Base-by-base conservation (phyloP, 1,140 invertebrate species). In the Pissodes strobi region DNA sequence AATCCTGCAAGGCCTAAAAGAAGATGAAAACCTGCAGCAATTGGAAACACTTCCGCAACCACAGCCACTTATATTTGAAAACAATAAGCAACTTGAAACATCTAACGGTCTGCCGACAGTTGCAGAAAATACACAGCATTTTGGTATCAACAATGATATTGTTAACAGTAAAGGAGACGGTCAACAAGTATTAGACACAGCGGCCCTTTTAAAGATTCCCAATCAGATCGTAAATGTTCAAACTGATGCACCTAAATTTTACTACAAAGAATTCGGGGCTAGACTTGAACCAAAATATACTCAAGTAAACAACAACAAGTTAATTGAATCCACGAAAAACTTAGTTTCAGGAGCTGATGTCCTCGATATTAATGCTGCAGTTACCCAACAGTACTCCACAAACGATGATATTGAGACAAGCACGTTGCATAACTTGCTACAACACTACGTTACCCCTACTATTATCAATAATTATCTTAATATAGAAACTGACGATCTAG, bases 271-370 rank as follows among this genome's bases (percentile, higher is more conserved):
- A 39, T 53, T 62, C 21, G 59, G 49, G 1, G 27, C 12, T 9
- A 62, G 34, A 23, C 5, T 55, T 6, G 17, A 22, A 12, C 27
- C 52, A 3, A 45, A 56, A 48, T 17, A 6, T 15, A 5, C 39
- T 5, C 6, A 15, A 15, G 12, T 37, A 13, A 8, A 23, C 1
- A 13, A 3, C 1, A 62, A 53, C 8, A 82, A 77, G 72, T 63
- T 84, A 30, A 81, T 83, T 6, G 79, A 80, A 43, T 82, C 78
- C 10, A 84, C 82, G 3, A 81, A 81, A 70, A 80, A 84, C 75
- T 72, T 84, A 8, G 80, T 85, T 48, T 77, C 79, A 10, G 83
- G 83, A 65, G 78, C 81, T 68, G 83, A 85, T 76, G 78, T 85
- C 12, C 64, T 85, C 25, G 79, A 78, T 70, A 84, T 85, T 3